phyloP scores from a whole-genome alignment of 2,797 vertebrate genomes.

The Malacoraja senta region DNA sequence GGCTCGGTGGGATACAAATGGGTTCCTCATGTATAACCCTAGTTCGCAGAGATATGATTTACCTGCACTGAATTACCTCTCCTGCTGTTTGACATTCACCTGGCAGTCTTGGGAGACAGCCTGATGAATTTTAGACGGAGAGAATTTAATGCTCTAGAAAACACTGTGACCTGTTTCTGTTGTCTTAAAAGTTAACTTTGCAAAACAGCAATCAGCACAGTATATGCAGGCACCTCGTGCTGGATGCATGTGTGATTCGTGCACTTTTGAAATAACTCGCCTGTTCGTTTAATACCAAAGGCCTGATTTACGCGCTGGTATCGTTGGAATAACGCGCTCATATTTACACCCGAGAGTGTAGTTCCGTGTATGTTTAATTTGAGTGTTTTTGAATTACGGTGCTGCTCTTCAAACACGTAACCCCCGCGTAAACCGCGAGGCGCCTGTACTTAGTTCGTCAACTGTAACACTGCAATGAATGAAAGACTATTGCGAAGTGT shows the following conservation, averaged over 20 bases:
- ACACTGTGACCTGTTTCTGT: slow-evolving; percentile 56
- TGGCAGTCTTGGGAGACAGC: slow-evolving; percentile 62
- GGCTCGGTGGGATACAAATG: slow-evolving; percentile 78
- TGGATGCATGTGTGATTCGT: too few relatives aligned
- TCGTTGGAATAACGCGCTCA: too few relatives aligned
- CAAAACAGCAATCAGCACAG: slow-evolving; percentile 62
- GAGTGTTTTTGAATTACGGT: too few relatives aligned
- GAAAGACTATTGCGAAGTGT: background rate
- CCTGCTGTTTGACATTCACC: slow-evolving; percentile 62
- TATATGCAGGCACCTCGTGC: too few relatives aligned
- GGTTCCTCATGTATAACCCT: slow-evolving; percentile 68
- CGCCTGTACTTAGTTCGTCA: background rate
- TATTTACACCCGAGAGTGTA: too few relatives aligned
- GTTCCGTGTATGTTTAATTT: too few relatives aligned
- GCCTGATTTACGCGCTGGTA: too few relatives aligned
- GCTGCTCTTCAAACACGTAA: too few relatives aligned
- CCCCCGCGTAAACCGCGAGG: too few relatives aligned
- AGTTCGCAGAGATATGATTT: slow-evolving; percentile 57
- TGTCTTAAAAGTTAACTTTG: slow-evolving; percentile 76
- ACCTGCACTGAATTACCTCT: slow-evolving; percentile 55
- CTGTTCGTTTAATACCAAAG: too few relatives aligned
- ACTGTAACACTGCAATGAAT: background rate
- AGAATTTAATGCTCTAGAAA: slow-evolving; percentile 82
- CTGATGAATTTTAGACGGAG: slow-evolving; percentile 57
- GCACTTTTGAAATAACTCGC: too few relatives aligned